These are phyloP conservation scores for Recurvirostra avosetta DNA, from an alignment of 2,113 vertebrate genomes.

Conservation along the genomic window DNA sequence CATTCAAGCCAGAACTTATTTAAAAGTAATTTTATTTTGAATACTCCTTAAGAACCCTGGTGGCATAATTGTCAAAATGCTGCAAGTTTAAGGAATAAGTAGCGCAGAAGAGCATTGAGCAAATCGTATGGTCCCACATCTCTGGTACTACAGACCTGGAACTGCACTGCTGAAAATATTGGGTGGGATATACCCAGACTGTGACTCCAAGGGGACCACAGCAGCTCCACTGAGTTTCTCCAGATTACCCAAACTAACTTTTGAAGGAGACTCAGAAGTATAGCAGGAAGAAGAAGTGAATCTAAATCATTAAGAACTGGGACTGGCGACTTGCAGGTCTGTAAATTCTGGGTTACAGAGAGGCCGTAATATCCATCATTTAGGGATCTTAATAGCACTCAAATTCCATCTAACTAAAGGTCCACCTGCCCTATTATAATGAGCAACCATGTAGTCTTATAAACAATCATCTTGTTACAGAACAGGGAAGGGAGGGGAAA, in stretches of 20 bases:
- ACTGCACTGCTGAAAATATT: not conserved
- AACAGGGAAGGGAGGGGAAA: fast-evolving
- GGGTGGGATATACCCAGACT: not conserved
- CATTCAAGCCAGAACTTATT: not conserved
- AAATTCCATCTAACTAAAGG: not conserved
- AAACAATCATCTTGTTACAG: not conserved
- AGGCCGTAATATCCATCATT: no score
- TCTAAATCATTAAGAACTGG: not conserved
- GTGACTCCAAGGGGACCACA: not conserved
- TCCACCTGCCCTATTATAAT: not conserved
- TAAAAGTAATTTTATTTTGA: not conserved
- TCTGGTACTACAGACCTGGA: not conserved
- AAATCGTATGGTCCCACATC: fast-evolving
- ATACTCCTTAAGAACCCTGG: not conserved
- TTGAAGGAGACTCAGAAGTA: not conserved
- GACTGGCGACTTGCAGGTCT: fast-evolving
- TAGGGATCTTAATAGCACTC: not conserved
- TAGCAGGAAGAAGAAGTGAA: not conserved
- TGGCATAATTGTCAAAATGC: not conserved
- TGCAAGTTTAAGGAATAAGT: not conserved
- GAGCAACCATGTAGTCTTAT: not conserved
- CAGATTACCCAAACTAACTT: not conserved
- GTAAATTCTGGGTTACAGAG: not conserved
- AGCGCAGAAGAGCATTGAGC: not conserved
- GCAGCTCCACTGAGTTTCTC: not conserved